Evolutionary conservation across 92 coral and sea anemone species (phyloP).

Genomic region (Palythoa caribaeorum): DNA sequence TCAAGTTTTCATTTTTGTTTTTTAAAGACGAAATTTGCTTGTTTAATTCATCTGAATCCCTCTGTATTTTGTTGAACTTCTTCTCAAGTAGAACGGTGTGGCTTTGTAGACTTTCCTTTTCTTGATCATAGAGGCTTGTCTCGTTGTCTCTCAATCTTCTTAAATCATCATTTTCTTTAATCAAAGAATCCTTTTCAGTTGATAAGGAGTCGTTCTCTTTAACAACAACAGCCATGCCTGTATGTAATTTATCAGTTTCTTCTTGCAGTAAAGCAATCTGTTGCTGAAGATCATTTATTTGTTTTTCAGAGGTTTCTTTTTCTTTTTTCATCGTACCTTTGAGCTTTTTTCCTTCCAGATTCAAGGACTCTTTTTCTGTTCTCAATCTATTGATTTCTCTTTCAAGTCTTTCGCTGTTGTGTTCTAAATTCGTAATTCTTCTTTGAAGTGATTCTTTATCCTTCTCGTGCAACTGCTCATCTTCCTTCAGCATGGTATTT

Average conservation of each 20-base stretch:
- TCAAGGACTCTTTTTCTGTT: slow-evolving; percentile 60
- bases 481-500: slow-evolving; percentile 25
- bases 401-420: slow-evolving; percentile 20
- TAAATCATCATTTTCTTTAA: slow-evolving; percentile 33
- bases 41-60: slow-evolving; percentile 4
- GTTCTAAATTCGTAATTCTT: neutral
- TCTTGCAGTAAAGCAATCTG: slow-evolving; percentile 62
- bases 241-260: slow-evolving; percentile 58
- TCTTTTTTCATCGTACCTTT: slow-evolving; percentile 63
- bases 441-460: slow-evolving; percentile 27
- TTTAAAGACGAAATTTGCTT: slow-evolving; percentile 1
- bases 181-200: slow-evolving; percentile 26
- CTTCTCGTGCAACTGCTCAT: neutral
- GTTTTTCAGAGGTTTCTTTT: slow-evolving; percentile 52
- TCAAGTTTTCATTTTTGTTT: slow-evolving; percentile 22
- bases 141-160: slow-evolving; percentile 25
- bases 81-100: slow-evolving; percentile 10
- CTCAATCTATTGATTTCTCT: slow-evolving; percentile 32
- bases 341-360: slow-evolving; percentile 63
- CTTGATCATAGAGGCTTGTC: slow-evolving; percentile 17
- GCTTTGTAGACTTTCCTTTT: slow-evolving; percentile 30
- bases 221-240: slow-evolving; percentile 26
- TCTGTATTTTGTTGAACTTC: slow-evolving; percentile 12
- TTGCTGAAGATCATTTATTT: slow-evolving; percentile 56
- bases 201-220: slow-evolving; percentile 34